phyloP scores from a whole-genome alignment of 2,113 vertebrate species.

The Salvelinus namaycush region DNA sequence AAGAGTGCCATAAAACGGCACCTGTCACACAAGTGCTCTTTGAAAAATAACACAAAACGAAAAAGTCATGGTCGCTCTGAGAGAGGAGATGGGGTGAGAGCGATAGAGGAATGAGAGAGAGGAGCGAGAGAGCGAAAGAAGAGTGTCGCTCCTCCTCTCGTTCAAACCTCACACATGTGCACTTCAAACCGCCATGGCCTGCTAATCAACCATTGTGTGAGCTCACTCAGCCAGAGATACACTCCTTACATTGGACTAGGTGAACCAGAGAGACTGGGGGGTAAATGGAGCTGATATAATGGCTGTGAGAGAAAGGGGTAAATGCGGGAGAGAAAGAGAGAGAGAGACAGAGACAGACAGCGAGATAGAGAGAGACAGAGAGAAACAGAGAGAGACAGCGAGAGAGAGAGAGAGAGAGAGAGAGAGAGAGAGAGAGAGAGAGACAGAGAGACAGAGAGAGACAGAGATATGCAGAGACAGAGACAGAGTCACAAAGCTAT shows the following conservation, averaged over 20 bases:
- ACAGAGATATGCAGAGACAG: not conserved
- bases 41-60: too few relatives aligned
- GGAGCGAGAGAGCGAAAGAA: too few relatives aligned
- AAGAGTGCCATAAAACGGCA: not conserved
- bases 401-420: not conserved
- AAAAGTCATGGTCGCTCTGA: too few relatives aligned
- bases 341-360: not conserved
- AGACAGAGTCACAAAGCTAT: not conserved
- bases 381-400: not conserved
- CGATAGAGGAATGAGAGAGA: too few relatives aligned
- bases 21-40: too few relatives aligned
- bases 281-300: not conserved
- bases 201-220: constrained; percentile 74
- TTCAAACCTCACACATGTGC: constrained; percentile 59
- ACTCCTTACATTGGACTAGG: not conserved
- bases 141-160: too few relatives aligned
- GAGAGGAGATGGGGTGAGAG: too few relatives aligned
- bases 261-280: not conserved
- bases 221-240: constrained; percentile 56
- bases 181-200: constrained; percentile 68
- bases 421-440: too few relatives aligned
- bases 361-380: not conserved
- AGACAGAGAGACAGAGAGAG: not conserved
- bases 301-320: not conserved
- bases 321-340: not conserved